phyloP scores from a whole-genome alignment of 2,113 vertebrate species.

The Panurus biarmicus region DNA sequence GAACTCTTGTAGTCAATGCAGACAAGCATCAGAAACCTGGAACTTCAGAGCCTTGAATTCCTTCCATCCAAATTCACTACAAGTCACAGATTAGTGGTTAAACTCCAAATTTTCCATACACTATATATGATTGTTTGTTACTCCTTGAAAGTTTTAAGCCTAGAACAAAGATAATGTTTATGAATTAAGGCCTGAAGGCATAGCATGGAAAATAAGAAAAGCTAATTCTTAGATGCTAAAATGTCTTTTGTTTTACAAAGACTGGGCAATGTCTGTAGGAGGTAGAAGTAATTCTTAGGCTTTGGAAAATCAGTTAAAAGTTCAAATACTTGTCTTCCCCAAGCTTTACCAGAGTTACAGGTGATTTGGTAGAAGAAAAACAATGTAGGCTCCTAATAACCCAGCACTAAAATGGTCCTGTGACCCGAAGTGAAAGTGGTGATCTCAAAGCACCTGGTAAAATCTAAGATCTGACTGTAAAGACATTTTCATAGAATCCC shows the following conservation, averaged over 20 bases:
- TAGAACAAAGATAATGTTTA: conserved; percentile 38
- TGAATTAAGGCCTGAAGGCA: conserved; percentile 43
- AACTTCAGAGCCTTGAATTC: conserved; percentile 36
- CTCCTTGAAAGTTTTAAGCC: conserved; percentile 40
- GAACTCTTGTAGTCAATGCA: neutral
- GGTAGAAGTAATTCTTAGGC: neutral
- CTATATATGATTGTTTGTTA: conserved; percentile 36
- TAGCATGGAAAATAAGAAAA: conserved; percentile 19
- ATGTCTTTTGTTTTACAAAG: conserved; percentile 22
- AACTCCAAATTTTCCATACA: conserved; percentile 2
- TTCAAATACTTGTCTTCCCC: neutral
- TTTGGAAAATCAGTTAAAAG: neutral
- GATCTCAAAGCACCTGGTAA: neutral
- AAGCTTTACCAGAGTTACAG: neutral
- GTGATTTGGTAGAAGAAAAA: neutral
- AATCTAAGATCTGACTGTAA: neutral
- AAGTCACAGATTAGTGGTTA: conserved; percentile 26
- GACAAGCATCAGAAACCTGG: neutral
- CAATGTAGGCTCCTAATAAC: neutral
- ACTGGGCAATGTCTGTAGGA: neutral
- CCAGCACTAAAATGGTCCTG: neutral
- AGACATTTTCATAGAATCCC: neutral
- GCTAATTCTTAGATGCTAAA: conserved; percentile 1
- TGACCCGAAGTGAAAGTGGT: neutral
- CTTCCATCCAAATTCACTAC: conserved; percentile 20